These are phyloP conservation scores for Palaemon carinicauda DNA, from an alignment of 1,140 invertebrate genomes.

Conservation along the genomic window DNA sequence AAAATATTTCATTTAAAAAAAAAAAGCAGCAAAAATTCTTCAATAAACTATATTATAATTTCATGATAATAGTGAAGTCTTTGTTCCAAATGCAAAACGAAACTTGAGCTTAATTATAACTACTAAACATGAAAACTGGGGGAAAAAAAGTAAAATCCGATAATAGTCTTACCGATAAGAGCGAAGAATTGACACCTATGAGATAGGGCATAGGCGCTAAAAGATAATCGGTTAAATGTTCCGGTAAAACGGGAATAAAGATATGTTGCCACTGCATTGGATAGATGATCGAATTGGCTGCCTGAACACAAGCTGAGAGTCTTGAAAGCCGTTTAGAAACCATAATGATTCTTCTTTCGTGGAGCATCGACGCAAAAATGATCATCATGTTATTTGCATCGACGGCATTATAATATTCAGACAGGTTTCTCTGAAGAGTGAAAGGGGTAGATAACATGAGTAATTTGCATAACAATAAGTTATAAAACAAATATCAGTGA, in stretches of 20 bases:
- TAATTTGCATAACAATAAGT: not conserved
- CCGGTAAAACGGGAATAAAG: constrained; percentile 92
- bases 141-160: not conserved
- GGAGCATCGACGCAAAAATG: constrained; percentile 92
- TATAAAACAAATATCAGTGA: not conserved
- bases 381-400: constrained; percentile 91
- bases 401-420: constrained; percentile 94
- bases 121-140: too few relatives aligned
- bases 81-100: too few relatives aligned
- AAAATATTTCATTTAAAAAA: too few relatives aligned
- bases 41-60: not conserved
- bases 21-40: too few relatives aligned
- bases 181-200: constrained; percentile 86
- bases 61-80: too few relatives aligned
- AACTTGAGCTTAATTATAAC: not conserved
- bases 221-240: constrained; percentile 87
- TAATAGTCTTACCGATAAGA: constrained; percentile 75
- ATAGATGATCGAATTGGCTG: constrained; percentile 90
- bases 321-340: constrained; percentile 85
- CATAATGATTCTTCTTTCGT: constrained; percentile 90
- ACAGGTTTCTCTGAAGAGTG: constrained; percentile 86
- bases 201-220: constrained; percentile 64
- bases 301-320: constrained; percentile 91
- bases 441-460: not conserved
- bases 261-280: constrained; percentile 99